Evolutionary conservation across 1,140 invertebrate genomes (phyloP).

Genomic region (Micrasema minimum): DNA sequence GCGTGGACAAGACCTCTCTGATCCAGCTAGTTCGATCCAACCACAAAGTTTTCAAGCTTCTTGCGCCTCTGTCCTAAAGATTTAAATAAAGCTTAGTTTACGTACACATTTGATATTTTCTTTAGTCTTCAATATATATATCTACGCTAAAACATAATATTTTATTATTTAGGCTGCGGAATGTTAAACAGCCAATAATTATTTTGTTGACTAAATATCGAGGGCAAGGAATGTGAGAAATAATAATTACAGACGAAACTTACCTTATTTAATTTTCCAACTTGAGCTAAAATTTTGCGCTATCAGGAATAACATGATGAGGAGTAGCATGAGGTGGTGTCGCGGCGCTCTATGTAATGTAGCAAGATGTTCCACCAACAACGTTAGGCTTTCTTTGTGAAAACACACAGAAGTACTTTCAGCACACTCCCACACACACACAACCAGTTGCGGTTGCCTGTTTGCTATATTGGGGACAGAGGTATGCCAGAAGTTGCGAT

Average conservation of each 20-base stretch:
- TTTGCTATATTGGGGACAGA: conserved; percentile 55
- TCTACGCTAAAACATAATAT: no score
- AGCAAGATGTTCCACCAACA: conserved; percentile 75
- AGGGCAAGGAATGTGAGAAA: no score
- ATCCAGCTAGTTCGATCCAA: conserved; percentile 76
- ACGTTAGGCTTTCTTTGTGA: conserved; percentile 73
- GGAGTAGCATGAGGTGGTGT: conserved; percentile 71
- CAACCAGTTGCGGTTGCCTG: conserved; percentile 59
- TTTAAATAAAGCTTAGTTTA: conserved; percentile 39
- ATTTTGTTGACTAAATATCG: no score
- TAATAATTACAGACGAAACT: not conserved
- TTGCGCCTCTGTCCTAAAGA: conserved; percentile 76
- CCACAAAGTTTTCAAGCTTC: conserved; percentile 84
- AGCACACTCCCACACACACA: conserved; percentile 63
- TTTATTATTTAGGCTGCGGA: no score
- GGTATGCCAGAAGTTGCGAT: conserved; percentile 80
- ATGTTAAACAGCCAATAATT: no score
- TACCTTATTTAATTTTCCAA: conserved; percentile 74
- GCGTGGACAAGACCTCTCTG: conserved; percentile 77
- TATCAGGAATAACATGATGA: conserved; percentile 71
- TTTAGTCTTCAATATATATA: no score
- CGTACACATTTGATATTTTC: no score
- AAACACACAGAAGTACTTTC: conserved; percentile 82
- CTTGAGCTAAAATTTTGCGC: conserved; percentile 74
- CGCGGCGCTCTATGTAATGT: conserved; percentile 74